Evolutionary conservation across 2,113 vertebrate species (phyloP).

Genomic region (Petaurus breviceps): DNA sequence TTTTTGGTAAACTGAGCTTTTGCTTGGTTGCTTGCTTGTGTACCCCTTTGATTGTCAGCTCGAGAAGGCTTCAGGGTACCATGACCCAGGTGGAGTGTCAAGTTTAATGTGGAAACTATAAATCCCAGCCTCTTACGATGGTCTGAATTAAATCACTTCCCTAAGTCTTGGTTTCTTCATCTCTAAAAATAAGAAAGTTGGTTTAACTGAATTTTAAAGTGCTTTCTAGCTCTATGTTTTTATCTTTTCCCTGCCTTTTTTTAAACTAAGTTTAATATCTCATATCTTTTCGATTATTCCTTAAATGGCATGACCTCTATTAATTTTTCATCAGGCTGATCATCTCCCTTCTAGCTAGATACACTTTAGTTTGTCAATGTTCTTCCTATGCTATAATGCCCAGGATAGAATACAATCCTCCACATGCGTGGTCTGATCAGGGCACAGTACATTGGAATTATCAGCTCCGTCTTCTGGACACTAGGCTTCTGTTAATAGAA

Average conservation of each 20-base stretch:
- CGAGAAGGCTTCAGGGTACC: neutral
- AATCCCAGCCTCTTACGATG: neutral
- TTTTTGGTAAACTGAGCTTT: neutral
- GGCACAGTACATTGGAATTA: neutral
- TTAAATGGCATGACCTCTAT: neutral
- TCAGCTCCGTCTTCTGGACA: neutral
- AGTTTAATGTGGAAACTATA: neutral
- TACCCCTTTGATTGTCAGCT: neutral
- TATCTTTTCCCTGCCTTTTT: neutral
- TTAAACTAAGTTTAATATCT: neutral
- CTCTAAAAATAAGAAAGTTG: neutral
- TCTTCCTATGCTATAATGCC: neutral
- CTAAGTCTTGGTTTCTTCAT: neutral
- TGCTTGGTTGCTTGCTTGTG: neutral
- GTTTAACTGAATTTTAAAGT: neutral
- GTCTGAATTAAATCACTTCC: neutral
- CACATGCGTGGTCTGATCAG: neutral
- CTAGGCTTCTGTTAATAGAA: neutral
- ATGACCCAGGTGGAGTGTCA: neutral
- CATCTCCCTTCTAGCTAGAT: neutral
- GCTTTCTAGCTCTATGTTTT: neutral
- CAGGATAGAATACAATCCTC: neutral
- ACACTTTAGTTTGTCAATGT: neutral
- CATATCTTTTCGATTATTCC: neutral
- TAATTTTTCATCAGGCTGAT: neutral